Evolutionary conservation across 1,140 invertebrate species (phyloP).

Genomic region (Drosophila bocqueti): DNA sequence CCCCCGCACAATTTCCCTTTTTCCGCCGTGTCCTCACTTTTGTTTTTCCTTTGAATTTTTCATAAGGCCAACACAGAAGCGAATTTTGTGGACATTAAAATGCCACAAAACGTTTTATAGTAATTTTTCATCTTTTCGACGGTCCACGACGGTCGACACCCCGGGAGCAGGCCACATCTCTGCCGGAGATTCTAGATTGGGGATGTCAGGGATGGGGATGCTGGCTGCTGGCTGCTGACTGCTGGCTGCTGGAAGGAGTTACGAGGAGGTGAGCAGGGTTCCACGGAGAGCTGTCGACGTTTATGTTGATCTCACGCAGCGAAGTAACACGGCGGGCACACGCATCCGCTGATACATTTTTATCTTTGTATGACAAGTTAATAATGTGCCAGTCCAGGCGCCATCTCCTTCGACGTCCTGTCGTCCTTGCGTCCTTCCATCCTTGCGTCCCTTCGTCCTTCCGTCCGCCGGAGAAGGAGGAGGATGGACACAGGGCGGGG

Average conservation of each 20-base stretch:
- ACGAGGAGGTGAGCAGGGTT: slow-evolving; percentile 15
- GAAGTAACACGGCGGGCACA: slow-evolving; percentile 63
- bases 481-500: slow-evolving; percentile 7
- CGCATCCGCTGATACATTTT: slow-evolving; percentile 78
- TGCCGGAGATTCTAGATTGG: slow-evolving; percentile 9
- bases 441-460: slow-evolving; percentile 4
- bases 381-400: slow-evolving; percentile 80
- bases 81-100: slow-evolving; percentile 80
- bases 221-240: slow-evolving; percentile 3
- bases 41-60: slow-evolving; percentile 79
- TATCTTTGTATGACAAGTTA: slow-evolving; percentile 84
- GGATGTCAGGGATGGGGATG: neutral
- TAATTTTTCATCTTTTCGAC: slow-evolving; percentile 83
- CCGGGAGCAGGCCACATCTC: slow-evolving; percentile 26
- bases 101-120: slow-evolving; percentile 84
- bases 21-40: slow-evolving; percentile 34
- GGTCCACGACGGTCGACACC: slow-evolving; percentile 12
- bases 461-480: slow-evolving; percentile 1
- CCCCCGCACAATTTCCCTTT: neutral
- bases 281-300: slow-evolving; percentile 48
- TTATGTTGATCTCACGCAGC: slow-evolving; percentile 75
- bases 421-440: slow-evolving; percentile 12
- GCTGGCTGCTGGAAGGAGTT: slow-evolving; percentile 2
- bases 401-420: slow-evolving; percentile 29
- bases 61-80: slow-evolving; percentile 49